Percentiles rank a stretch among this genome's conserved stretches.
phyloP scores from a whole-genome alignment of 2,888 invertebrate species.

The Clanis bilineata region DNA sequence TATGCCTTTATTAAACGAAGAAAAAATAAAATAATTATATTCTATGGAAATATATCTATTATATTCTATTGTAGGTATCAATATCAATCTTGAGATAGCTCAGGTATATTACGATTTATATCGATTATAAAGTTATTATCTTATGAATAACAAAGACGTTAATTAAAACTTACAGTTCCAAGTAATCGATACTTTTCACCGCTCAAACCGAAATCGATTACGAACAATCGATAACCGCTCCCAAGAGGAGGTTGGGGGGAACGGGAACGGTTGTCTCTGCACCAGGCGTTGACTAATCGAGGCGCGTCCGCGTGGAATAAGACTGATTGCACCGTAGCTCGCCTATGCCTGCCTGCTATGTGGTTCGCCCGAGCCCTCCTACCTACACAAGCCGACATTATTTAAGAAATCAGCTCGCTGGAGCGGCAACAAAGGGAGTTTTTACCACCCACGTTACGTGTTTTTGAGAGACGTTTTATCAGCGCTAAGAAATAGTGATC shows the following conservation, averaged over 20 bases:
- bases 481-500: constrained; percentile 15
- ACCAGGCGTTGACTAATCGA: constrained; percentile 80
- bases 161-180: constrained; percentile 43
- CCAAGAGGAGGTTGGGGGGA: constrained; percentile 62
- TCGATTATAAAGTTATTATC: background rate
- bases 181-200: constrained; percentile 62
- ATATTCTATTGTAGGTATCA: no score
- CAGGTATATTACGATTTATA: background rate
- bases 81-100: background rate
- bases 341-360: constrained; percentile 76
- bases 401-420: constrained; percentile 79
- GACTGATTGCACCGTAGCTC: constrained; percentile 76
- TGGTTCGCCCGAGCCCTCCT: constrained; percentile 64
- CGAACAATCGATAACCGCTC: constrained; percentile 69
- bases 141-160: constrained; percentile 20
- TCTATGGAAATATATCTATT: no score
- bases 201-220: constrained; percentile 71
- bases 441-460: constrained; percentile 69
- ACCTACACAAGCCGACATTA: constrained; percentile 78
- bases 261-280: constrained; percentile 73
- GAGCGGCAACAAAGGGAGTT: constrained; percentile 77
- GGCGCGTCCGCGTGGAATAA: constrained; percentile 81
- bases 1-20: no score
- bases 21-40: no score
- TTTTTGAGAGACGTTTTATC: constrained; percentile 60